phyloP scores from a whole-genome alignment of 2,888 invertebrate genomes.

The Colostygia pectinataria region DNA sequence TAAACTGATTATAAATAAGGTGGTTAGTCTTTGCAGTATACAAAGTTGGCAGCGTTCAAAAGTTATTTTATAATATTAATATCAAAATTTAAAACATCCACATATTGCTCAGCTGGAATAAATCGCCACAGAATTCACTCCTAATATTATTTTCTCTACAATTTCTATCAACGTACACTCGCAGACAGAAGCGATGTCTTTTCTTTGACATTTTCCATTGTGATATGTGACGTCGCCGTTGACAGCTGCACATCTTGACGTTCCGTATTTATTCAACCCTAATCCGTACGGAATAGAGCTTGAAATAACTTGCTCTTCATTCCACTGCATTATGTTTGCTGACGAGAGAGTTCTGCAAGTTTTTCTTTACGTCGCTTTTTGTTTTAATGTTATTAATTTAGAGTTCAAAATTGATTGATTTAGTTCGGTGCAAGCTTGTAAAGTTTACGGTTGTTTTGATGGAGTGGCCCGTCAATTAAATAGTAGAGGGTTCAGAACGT shows the following conservation, averaged over 20 bases:
- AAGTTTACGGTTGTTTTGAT: conserved; percentile 72
- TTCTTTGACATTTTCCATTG: conserved; percentile 56
- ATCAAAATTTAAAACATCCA: not conserved
- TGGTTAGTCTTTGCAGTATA: too few relatives aligned
- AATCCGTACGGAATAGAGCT: conserved; percentile 36
- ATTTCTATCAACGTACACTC: conserved; percentile 43
- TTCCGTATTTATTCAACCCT: conserved; percentile 26
- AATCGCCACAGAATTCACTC: conserved; percentile 25
- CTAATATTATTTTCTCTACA: conserved; percentile 44
- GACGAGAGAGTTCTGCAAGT: conserved; percentile 47
- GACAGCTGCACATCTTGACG: conserved; percentile 56
- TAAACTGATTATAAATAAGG: too few relatives aligned
- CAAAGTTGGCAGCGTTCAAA: too few relatives aligned
- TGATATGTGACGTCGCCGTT: conserved; percentile 66
- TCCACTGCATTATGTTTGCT: conserved; percentile 41
- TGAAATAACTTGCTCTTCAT: conserved; percentile 32
- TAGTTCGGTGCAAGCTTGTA: conserved; percentile 41
- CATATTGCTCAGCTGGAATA: not conserved
- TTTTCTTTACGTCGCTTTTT: conserved; percentile 42
- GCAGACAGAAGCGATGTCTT: conserved; percentile 58
- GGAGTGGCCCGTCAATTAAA: conserved; percentile 80
- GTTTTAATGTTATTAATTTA: conserved; percentile 41
- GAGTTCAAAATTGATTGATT: conserved; percentile 46
- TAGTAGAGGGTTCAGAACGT: conserved; percentile 68
- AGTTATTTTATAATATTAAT: not conserved